These are phyloP conservation scores for Hydropsyche tenuis DNA, from an alignment of 1,140 invertebrate genomes.

Conservation along the genomic window DNA sequence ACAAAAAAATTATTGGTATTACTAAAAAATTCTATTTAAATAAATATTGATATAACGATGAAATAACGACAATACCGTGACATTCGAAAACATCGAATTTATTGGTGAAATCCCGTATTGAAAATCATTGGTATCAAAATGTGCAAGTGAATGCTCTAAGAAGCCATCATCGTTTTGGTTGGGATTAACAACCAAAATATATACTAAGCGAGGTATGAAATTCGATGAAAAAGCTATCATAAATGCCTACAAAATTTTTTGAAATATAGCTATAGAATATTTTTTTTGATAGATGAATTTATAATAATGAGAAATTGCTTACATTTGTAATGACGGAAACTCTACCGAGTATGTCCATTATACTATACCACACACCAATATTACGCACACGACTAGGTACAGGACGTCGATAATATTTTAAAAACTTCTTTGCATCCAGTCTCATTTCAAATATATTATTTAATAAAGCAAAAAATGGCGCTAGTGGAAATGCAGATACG, in stretches of 20 bases:
- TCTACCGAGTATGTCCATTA: constrained; percentile 87
- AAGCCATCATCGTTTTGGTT: constrained; percentile 76
- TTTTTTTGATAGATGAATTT: neutral
- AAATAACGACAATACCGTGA: constrained; percentile 34
- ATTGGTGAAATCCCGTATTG: constrained; percentile 56
- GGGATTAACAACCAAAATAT: constrained; percentile 68
- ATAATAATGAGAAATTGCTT: constrained; percentile 59
- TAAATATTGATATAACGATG: too few species aligned
- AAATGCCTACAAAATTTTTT: constrained; percentile 43
- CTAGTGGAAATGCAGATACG: constrained; percentile 50
- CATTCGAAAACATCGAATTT: constrained; percentile 39
- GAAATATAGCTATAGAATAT: neutral
- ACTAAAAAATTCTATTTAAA: too few species aligned
- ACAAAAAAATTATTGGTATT: too few species aligned
- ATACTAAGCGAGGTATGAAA: constrained; percentile 94
- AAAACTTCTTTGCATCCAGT: constrained; percentile 85
- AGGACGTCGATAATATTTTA: constrained; percentile 82
- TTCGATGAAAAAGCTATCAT: constrained; percentile 97
- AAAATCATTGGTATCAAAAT: constrained; percentile 80
- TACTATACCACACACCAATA: constrained; percentile 92
- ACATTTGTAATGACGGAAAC: constrained; percentile 94
- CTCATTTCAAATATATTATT: constrained; percentile 77
- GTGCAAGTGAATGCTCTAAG: constrained; percentile 82
- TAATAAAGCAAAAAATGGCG: constrained; percentile 49
- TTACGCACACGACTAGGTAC: constrained; percentile 85